These are phyloP conservation scores for Orthonyx spaldingii DNA, from an alignment of 2,113 vertebrate genomes.

Conservation along the genomic window DNA sequence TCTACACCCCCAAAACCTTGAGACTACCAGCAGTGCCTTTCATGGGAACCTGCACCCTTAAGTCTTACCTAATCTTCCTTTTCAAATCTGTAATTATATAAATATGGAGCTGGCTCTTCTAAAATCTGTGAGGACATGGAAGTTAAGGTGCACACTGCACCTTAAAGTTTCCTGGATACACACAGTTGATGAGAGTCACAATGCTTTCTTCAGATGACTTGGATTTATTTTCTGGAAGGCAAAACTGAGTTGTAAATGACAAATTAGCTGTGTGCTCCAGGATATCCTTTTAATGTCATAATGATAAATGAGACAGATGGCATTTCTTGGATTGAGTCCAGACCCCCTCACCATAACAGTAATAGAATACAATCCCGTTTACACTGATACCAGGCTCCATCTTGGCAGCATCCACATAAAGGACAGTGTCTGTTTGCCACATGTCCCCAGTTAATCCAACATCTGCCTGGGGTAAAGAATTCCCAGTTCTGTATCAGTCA, in stretches of 20 bases:
- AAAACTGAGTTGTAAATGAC: background rate
- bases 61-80: background rate
- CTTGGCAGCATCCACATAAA: background rate
- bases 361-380: conserved; percentile 11
- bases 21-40: background rate
- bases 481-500: background rate
- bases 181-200: background rate
- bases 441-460: background rate
- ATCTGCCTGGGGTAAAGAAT: background rate
- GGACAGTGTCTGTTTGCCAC: background rate
- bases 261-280: background rate
- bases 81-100: background rate
- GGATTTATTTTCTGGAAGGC: background rate
- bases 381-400: background rate
- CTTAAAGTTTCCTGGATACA: background rate
- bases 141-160: background rate
- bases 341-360: background rate
- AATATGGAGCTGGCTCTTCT: background rate
- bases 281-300: conserved; percentile 11
- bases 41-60: background rate
- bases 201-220: background rate
- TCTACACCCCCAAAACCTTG: background rate
- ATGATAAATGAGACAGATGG: conserved; percentile 29
- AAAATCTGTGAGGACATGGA: background rate
- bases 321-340: background rate